A percentile compares a stretch with the other conserved stretches of the same genome.
These are phyloP conservation scores for Neotoma lepida DNA, from an alignment of 2,113 vertebrate species.

Conservation along the genomic window DNA sequence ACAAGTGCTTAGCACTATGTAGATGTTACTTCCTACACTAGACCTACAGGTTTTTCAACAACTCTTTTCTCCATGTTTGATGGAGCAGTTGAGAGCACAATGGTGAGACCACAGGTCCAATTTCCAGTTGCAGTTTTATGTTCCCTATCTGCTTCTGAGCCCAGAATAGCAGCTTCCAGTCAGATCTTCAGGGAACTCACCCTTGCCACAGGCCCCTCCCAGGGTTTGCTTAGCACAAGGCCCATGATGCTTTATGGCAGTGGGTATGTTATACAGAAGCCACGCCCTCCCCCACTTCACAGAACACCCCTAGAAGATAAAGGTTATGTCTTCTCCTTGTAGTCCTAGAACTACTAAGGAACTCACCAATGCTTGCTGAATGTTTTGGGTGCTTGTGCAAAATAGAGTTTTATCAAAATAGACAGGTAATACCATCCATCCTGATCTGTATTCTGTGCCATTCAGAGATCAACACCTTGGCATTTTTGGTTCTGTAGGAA, in stretches of 20 bases:
- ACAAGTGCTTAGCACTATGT: neutral
- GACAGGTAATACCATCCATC: neutral
- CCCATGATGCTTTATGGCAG: neutral
- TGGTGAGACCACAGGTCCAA: neutral
- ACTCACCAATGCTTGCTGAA: neutral
- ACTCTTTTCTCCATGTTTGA: neutral
- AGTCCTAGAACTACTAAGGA: slow-evolving; percentile 1
- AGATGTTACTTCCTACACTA: neutral
- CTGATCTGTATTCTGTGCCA: neutral
- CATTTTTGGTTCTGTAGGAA: neutral
- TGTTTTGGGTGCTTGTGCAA: slow-evolving; percentile 23
- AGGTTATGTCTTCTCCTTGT: neutral
- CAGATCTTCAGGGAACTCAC: neutral
- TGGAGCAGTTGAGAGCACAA: neutral
- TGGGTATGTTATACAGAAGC: neutral
- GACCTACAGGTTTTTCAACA: neutral
- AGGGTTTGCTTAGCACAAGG: neutral
- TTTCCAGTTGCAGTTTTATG: neutral
- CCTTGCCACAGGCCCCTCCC: neutral
- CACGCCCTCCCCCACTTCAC: neutral
- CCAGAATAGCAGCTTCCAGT: neutral
- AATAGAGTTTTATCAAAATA: neutral
- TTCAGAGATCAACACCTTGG: neutral
- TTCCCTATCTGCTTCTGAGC: neutral
- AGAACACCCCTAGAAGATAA: neutral